Conservation (phyloP, 64 coral and sea anemone species). For the Orbicella faveolata region DNA sequence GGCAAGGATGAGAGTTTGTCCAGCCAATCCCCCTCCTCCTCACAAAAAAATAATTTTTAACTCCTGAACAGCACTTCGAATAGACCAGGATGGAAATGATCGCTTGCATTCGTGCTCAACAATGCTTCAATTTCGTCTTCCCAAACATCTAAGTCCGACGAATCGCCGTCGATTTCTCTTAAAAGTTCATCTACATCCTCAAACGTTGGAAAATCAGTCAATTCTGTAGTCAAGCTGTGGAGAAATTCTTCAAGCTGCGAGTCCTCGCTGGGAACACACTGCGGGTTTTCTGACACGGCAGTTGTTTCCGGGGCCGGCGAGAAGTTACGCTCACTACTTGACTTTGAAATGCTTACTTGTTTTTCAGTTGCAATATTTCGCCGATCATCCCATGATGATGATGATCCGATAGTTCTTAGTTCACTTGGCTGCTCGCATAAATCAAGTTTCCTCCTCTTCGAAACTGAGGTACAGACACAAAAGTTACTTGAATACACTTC, state of each 20-base stretch:
- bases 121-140: conserved; percentile 40
- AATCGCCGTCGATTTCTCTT: conserved; percentile 63
- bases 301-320: neutral
- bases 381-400: neutral
- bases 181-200: conserved; percentile 71
- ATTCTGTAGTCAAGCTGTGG: conserved; percentile 21
- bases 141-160: neutral
- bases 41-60: neutral
- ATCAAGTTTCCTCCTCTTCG: conserved; percentile 47
- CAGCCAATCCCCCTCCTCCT: neutral
- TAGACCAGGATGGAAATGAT: conserved; percentile 85
- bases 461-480: conserved; percentile 47
- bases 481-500: conserved; percentile 66
- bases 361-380: neutral
- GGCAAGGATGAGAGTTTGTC: neutral
- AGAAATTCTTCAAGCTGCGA: conserved; percentile 22
- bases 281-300: neutral
- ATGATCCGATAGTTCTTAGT: neutral
- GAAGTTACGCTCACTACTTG: neutral
- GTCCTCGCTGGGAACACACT: neutral
- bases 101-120: conserved; percentile 49
- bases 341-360: neutral
- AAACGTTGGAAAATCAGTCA: neutral
- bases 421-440: neutral
- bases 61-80: conserved; percentile 74